A percentile compares a stretch with the other conserved stretches of the same genome.
These are phyloP conservation scores for Emmelina monodactyla DNA, from an alignment of 2,888 invertebrate genomes.

Conservation along the genomic window DNA sequence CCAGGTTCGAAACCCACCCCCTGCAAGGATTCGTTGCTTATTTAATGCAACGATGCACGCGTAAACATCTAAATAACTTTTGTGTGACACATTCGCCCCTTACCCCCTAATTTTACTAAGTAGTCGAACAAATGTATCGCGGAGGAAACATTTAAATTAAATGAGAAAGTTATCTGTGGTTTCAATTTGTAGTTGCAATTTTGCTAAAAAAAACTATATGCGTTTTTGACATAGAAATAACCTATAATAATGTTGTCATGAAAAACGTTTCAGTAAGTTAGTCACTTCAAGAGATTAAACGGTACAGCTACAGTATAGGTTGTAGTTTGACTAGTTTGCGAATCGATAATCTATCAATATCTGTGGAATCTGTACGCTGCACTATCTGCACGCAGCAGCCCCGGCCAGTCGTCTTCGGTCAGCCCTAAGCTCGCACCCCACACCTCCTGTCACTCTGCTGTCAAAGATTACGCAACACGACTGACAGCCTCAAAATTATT, in stretches of 20 bases:
- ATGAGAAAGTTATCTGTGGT: no score
- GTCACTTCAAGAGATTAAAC: no score
- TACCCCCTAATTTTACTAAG: constrained; percentile 63
- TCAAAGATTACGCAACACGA: constrained; percentile 62
- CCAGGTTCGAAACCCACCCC: constrained; percentile 44
- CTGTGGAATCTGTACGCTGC: no score
- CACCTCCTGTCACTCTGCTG: constrained; percentile 56
- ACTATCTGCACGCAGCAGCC: neutral
- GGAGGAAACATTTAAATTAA: constrained; percentile 43
- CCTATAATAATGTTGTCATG: no score
- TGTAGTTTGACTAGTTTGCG: no score
- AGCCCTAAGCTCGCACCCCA: constrained; percentile 33
- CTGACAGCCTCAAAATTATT: constrained; percentile 62
- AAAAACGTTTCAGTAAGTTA: no score
- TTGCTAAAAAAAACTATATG: no score
- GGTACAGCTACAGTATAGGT: no score
- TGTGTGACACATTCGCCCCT: constrained; percentile 61
- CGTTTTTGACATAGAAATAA: no score
- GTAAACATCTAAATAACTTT: constrained; percentile 67
- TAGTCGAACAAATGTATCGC: constrained; percentile 58
- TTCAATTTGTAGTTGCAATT: no score
- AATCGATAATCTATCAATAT: no score
- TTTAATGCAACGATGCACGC: constrained; percentile 66
- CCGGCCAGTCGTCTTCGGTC: neutral
- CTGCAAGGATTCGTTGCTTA: constrained; percentile 59